Conservation (phyloP, 2,113 vertebrate species). For the Murina feae region DNA sequence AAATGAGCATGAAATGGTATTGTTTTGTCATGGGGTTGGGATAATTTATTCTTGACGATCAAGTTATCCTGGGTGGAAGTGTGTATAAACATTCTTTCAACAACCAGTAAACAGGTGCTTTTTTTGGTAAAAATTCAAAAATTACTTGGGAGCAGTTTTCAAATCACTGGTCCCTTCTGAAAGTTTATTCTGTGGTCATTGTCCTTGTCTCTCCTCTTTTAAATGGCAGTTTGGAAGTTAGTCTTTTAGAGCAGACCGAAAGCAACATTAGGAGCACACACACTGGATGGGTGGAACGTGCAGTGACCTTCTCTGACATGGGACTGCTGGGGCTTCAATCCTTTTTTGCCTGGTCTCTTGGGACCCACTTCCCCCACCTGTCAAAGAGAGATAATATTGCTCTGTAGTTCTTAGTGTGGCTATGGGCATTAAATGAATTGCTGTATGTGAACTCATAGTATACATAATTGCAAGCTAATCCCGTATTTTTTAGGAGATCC, state of each 20-base stretch:
- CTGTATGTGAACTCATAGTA: background rate
- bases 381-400: background rate
- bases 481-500: background rate
- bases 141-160: background rate
- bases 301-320: background rate
- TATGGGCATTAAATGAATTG: background rate
- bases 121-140: slow-evolving; percentile 56
- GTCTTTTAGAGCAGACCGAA: background rate
- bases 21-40: slow-evolving; percentile 59
- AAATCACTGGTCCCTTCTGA: background rate
- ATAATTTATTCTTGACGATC: slow-evolving; percentile 72
- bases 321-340: background rate
- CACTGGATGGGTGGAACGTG: background rate
- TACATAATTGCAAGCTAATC: background rate
- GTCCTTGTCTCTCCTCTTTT: slow-evolving; percentile 9
- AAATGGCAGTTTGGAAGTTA: background rate
- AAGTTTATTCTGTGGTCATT: background rate
- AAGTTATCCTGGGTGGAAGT: slow-evolving; percentile 59
- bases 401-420: background rate
- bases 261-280: background rate
- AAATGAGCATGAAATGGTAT: slow-evolving; percentile 59
- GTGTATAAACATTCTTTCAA: slow-evolving; percentile 50
- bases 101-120: slow-evolving; percentile 52
- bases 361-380: background rate
- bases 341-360: background rate